Evolutionary conservation across 2,888 invertebrate genomes (phyloP).

Genomic region (Aplocera efformata): DNA sequence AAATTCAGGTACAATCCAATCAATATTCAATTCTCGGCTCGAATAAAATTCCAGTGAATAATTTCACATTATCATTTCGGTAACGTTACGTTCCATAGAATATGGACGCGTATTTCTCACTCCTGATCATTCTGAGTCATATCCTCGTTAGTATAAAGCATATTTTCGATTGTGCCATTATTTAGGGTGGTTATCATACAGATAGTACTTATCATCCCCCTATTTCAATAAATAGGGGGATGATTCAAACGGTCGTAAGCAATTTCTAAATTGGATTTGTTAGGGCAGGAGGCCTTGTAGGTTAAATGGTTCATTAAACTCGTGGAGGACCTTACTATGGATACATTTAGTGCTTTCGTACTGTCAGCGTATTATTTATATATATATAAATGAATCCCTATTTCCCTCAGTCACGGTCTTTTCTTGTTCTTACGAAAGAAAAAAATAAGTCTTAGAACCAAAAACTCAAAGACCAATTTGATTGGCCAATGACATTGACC

Average conservation of each 20-base stretch:
- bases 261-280: constrained; percentile 59
- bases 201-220: constrained; percentile 37
- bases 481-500: too few relatives aligned
- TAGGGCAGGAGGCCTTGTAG: constrained; percentile 32
- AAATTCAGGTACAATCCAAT: constrained; percentile 6
- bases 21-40: constrained; percentile 13
- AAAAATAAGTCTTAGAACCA: too few relatives aligned
- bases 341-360: constrained; percentile 10
- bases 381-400: too few relatives aligned
- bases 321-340: constrained; percentile 24
- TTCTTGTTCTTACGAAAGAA: too few relatives aligned
- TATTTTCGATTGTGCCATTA: constrained; percentile 32
- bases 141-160: constrained; percentile 31
- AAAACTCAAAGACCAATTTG: too few relatives aligned
- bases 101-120: constrained; percentile 33
- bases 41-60: constrained; percentile 27
- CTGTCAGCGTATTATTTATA: too few relatives aligned
- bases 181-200: constrained; percentile 31
- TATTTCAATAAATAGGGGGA: constrained; percentile 29
- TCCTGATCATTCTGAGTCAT: constrained; percentile 34
- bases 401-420: too few relatives aligned
- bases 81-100: constrained; percentile 34
- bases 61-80: constrained; percentile 36
- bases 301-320: constrained; percentile 43
- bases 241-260: constrained; percentile 49